Evolutionary conservation across 2,113 vertebrate genomes (phyloP), one percentile per base, ranked within the genome.

Genomic region (Chamaetylas fuelleborni): DNA sequence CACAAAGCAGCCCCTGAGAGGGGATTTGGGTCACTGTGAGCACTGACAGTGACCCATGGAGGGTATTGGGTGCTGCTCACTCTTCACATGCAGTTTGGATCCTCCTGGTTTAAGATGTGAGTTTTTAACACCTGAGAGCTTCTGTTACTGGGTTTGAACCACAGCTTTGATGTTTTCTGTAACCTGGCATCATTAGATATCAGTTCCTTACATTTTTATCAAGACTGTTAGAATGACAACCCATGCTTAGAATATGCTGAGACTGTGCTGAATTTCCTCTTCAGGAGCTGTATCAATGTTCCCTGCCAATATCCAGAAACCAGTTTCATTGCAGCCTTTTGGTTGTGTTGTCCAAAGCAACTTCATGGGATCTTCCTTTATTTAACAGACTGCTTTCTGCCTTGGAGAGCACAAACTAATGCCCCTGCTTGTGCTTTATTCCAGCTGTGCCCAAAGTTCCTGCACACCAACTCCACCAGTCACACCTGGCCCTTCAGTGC

Each of bases 401-500:
- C 19, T 34, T n/a, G 43, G 48, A 26, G 38, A 72, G 24, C 4
- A 2, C 31, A 38, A 54, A 81, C 66, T 96, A 91, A 97, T 51
- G 33, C 4, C 23, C 5, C 81, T 95, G 79, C 95, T 67, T 86
- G 91, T 97, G 76, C 12, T 97, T 95, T 97, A 15, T 98, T 98
- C 74, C 97, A 99, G 99, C 98, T 99, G 81, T 98, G 96, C 90
- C 99, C 99, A 31, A 99, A 98, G 96, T 99, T 98, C 96, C 98
- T 99, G 95, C 99, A 99, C 81, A 98, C 98, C 95, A 99, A 99
- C 97, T 99, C 99, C 60, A 99, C 99, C 93, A 99, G 99, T 96
- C 99, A 99, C 96, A 99, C 99, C 34, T 98, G 99, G 99, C 99
- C 99, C 51, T 99, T 99, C 97, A 99, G 99, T 74, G 99, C 99